A percentile compares a stretch with the other conserved stretches of the same genome.
These are phyloP conservation scores for Pogonomyrmex barbatus DNA, from an alignment of 1,140 invertebrate genomes.

Conservation along the genomic window DNA sequence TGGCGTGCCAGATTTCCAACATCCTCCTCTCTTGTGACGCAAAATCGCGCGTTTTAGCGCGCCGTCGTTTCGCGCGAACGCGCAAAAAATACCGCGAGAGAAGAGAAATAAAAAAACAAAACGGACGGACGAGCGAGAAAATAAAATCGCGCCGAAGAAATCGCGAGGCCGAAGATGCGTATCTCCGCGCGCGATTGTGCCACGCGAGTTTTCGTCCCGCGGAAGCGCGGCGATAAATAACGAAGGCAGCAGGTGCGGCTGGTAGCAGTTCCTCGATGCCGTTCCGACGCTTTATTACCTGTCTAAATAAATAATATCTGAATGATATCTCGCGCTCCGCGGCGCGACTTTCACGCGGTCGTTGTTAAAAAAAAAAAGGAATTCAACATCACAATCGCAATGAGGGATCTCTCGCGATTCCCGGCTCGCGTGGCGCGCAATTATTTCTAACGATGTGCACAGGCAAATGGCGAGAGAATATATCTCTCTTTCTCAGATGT, in stretches of 20 bases:
- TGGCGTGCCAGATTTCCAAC: constrained; percentile 80
- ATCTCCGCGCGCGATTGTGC: background rate
- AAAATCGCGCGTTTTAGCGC: constrained; percentile 8
- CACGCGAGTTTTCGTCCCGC: background rate
- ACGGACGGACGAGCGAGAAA: background rate
- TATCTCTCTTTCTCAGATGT: too few relatives aligned
- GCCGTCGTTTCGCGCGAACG: background rate
- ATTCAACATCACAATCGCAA: constrained; percentile 36
- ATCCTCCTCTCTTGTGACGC: constrained; percentile 69
- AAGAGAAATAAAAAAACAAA: too few relatives aligned
- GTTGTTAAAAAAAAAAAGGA: constrained; percentile 12
- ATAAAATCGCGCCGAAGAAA: constrained; percentile 12
- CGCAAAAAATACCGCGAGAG: background rate
- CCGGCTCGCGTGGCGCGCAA: constrained; percentile 1
- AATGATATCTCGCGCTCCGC: constrained; percentile 11
- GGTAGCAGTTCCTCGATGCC: background rate
- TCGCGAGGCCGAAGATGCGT: background rate
- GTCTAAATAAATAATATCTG: constrained; percentile 27
- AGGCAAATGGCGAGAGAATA: background rate
- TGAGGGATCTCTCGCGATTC: constrained; percentile 33
- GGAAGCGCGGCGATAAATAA: constrained; percentile 16
- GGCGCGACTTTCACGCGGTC: constrained; percentile 45
- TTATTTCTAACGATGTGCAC: constrained; percentile 43
- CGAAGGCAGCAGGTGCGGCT: background rate
- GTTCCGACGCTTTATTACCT: background rate